Percentiles rank a stretch among this genome's conserved stretches.
These are phyloP conservation scores for Nothobranchius furzeri DNA, from an alignment of 2,113 vertebrate species.

Conservation along the genomic window DNA sequence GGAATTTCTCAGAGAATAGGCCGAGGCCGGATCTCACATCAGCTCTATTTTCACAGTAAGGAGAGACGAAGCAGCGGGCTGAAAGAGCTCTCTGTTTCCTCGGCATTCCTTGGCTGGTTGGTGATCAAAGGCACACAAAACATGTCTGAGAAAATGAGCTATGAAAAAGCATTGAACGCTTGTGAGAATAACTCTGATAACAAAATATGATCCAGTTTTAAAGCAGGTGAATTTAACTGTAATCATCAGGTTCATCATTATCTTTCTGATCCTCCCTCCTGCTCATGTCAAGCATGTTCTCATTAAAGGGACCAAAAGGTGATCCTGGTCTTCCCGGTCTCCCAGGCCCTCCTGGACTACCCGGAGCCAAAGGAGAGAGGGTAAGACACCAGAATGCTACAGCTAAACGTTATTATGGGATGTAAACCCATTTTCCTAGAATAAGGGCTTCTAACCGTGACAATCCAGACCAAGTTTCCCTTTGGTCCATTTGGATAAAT, in stretches of 20 bases:
- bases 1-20: conserved; percentile 66
- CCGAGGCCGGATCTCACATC: conserved; percentile 78
- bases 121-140: conserved; percentile 57
- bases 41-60: conserved; percentile 83
- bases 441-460: too few species aligned
- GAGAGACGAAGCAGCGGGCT: conserved; percentile 67
- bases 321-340: conserved; percentile 90
- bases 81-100: conserved; percentile 86
- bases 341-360: conserved; percentile 88
- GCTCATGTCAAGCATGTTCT: conserved; percentile 12
- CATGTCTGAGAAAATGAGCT: conserved; percentile 21
- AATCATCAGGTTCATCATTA: too few species aligned
- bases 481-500: too few species aligned
- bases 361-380: conserved; percentile 90
- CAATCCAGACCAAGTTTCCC: too few species aligned
- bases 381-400: conserved; percentile 76
- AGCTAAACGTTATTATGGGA: too few species aligned
- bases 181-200: neutral
- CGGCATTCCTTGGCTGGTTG: conserved; percentile 73
- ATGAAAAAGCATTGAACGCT: neutral
- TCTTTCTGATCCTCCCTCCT: neutral
- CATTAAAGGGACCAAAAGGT: conserved; percentile 86
- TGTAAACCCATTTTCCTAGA: too few species aligned
- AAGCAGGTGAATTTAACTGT: too few species aligned
- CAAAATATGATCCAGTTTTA: neutral